Percentiles rank a stretch among this genome's conserved stretches.
These are phyloP conservation scores for Furnarius figulus DNA, from an alignment of 2,113 vertebrate species.

Conservation along the genomic window DNA sequence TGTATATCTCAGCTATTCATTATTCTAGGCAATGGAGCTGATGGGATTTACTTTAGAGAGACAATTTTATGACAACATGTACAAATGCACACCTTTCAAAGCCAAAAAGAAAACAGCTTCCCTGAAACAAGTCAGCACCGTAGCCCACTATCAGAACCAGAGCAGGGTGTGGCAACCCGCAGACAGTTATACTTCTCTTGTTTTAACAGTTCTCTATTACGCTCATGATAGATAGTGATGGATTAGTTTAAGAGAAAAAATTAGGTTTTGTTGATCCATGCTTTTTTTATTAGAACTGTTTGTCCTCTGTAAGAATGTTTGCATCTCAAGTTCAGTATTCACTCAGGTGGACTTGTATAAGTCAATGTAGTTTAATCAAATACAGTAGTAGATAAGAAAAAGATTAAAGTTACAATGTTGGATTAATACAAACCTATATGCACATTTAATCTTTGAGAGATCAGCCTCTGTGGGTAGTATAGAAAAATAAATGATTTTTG, in stretches of 20 bases:
- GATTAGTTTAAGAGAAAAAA: not conserved
- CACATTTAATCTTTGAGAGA: not conserved
- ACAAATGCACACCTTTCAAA: not conserved
- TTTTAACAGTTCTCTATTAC: not conserved
- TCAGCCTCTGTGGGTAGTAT: not conserved
- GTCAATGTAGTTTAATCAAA: not conserved
- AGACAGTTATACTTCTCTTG: not conserved
- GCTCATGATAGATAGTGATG: not conserved
- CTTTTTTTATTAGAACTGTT: slow-evolving; percentile 19
- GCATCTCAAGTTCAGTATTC: not conserved
- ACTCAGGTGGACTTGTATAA: not conserved
- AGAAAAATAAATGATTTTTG: not conserved
- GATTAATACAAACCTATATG: not conserved
- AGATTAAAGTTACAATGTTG: not conserved
- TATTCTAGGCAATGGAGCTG: not conserved
- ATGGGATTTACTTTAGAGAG: not conserved
- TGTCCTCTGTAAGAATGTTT: not conserved
- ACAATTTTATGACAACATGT: not conserved
- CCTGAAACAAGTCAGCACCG: not conserved
- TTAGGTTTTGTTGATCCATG: not conserved
- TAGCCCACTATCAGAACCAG: not conserved
- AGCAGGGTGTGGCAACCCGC: not conserved
- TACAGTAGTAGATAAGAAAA: not conserved
- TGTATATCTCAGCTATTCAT: not conserved
- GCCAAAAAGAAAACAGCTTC: not conserved